phyloP scores from a whole-genome alignment of 2,113 vertebrate species.

The Callipepla squamata region DNA sequence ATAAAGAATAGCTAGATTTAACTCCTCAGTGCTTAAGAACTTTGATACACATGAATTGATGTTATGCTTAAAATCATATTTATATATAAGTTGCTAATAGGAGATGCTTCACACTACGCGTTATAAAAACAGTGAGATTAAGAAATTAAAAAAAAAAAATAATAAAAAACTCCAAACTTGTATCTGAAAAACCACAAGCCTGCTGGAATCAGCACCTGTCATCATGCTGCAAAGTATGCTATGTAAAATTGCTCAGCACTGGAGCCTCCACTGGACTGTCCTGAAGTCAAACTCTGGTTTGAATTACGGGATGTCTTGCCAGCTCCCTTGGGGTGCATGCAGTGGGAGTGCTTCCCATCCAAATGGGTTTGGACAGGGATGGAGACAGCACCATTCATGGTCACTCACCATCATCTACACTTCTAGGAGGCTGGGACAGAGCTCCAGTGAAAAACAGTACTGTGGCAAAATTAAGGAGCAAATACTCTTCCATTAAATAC shows the following conservation, averaged over 20 bases:
- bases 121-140: background rate
- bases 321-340: background rate
- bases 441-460: background rate
- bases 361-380: background rate
- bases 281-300: background rate
- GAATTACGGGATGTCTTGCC: background rate
- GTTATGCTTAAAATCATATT: background rate
- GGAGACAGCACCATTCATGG: accelerated
- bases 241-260: background rate
- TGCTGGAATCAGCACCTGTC: background rate
- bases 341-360: accelerated
- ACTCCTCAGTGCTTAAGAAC: background rate
- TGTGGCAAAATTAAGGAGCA: background rate
- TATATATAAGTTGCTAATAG: background rate
- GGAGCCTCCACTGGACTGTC: background rate
- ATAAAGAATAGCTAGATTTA: background rate
- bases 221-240: background rate
- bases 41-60: background rate
- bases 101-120: background rate
- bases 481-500: background rate
- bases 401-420: background rate
- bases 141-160: background rate
- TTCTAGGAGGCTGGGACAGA: background rate
- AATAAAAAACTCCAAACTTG: background rate
- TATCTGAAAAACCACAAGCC: background rate